phyloP scores from a whole-genome alignment of 1,140 invertebrate genomes.

The Drosophila triauraria region DNA sequence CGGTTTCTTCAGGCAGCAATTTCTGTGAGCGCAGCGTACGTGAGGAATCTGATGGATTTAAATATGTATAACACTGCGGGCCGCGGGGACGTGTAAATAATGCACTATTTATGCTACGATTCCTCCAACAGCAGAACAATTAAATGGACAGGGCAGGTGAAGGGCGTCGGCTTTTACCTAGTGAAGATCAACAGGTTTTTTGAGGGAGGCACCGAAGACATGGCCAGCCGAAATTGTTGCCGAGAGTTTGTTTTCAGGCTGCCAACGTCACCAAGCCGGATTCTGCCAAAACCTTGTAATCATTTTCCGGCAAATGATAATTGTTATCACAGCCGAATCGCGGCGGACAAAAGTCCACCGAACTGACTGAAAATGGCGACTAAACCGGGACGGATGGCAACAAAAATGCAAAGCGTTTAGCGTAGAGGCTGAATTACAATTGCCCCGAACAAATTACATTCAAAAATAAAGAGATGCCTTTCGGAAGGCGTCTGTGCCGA shows the following conservation, averaged over 20 bases:
- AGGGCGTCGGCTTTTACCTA: slow-evolving; percentile 9
- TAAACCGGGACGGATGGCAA: neutral
- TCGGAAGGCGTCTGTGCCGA: slow-evolving; percentile 34
- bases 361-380: slow-evolving; percentile 10
- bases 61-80: neutral
- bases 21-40: neutral
- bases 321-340: slow-evolving; percentile 36
- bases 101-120: neutral
- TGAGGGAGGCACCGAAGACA: slow-evolving; percentile 1
- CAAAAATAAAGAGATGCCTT: slow-evolving; percentile 11
- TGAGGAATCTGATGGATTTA: slow-evolving; percentile 3
- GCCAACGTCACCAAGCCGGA: slow-evolving; percentile 63
- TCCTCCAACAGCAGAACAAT: neutral
- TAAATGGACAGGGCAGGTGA: neutral
- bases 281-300: slow-evolving; percentile 8
- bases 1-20: neutral
- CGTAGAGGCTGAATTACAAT: neutral
- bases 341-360: slow-evolving; percentile 16
- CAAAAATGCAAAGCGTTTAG: neutral
- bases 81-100: neutral
- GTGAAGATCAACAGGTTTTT: slow-evolving; percentile 39
- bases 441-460: neutral
- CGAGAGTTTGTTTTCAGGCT: slow-evolving; percentile 21
- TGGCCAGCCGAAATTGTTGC: neutral
- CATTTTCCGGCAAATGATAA: slow-evolving; percentile 24